Conservation (phyloP, 2,888 invertebrate species). For the Mythimna loreyi region DNA sequence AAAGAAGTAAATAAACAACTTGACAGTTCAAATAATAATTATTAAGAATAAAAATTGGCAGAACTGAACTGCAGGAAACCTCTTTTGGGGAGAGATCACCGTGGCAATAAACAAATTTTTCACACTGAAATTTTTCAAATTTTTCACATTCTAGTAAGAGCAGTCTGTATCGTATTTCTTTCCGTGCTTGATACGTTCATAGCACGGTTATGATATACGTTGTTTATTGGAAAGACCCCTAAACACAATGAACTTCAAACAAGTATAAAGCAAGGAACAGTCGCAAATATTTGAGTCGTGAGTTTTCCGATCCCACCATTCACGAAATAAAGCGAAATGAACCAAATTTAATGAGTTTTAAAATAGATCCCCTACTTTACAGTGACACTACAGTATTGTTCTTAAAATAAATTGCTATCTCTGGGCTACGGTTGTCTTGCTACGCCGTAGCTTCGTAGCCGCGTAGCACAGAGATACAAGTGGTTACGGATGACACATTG, state of each 20-base stretch:
- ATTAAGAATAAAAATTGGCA: too few relatives aligned
- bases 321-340: slow-evolving; percentile 16
- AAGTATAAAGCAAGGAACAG: slow-evolving; percentile 10
- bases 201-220: too few relatives aligned
- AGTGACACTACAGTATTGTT: slow-evolving; percentile 17
- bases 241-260: slow-evolving; percentile 8
- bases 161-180: too few relatives aligned
- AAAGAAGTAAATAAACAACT: too few relatives aligned
- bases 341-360: slow-evolving; percentile 40
- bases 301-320: slow-evolving; percentile 13
- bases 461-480: slow-evolving; percentile 50
- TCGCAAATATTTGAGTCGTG: slow-evolving; percentile 14
- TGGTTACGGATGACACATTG: not conserved
- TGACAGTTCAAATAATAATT: too few relatives aligned
- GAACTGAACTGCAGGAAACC: too few relatives aligned
- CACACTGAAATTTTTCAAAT: too few relatives aligned
- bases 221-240: not conserved
- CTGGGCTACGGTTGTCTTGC: slow-evolving; percentile 48
- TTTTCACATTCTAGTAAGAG: too few relatives aligned
- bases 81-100: too few relatives aligned
- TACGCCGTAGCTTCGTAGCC: slow-evolving; percentile 62
- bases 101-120: too few relatives aligned
- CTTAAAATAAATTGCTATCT: slow-evolving; percentile 44
- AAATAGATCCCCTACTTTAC: slow-evolving; percentile 30
- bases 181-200: too few relatives aligned